These are phyloP conservation scores for Chaenogobius annularis DNA, from an alignment of 2,113 vertebrate genomes.

Conservation along the genomic window DNA sequence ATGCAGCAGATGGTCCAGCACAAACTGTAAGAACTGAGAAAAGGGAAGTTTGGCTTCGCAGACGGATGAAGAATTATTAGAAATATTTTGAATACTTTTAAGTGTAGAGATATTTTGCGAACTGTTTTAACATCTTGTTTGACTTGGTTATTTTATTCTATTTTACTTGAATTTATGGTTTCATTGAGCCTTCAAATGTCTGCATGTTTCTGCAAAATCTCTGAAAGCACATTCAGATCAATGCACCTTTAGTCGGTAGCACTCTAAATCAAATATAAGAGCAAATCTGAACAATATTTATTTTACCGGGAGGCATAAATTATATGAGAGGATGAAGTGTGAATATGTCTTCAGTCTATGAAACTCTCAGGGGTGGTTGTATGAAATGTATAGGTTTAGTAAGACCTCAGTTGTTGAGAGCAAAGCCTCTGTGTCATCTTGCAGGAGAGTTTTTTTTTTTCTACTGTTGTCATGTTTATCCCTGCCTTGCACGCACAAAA, in stretches of 20 bases:
- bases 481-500: constrained; percentile 79
- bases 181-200: constrained; percentile 14
- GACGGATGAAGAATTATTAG: constrained; percentile 2
- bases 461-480: constrained; percentile 67
- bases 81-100: background rate
- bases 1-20: background rate
- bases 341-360: constrained; percentile 30
- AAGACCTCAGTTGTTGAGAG: constrained; percentile 38
- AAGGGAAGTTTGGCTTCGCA: constrained; percentile 4
- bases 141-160: constrained; percentile 4
- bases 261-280: constrained; percentile 7
- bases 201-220: constrained; percentile 21
- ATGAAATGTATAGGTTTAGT: constrained; percentile 26
- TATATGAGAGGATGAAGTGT: constrained; percentile 1
- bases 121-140: constrained; percentile 7
- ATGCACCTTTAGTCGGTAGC: constrained; percentile 10
- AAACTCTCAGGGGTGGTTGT: constrained; percentile 50
- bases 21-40: background rate
- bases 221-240: constrained; percentile 12
- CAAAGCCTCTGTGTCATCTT: constrained; percentile 51
- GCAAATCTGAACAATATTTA: background rate
- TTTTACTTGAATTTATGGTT: constrained; percentile 13
- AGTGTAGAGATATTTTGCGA: background rate
- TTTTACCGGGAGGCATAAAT: constrained; percentile 14
- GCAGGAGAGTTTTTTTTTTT: constrained; percentile 72